phyloP scores from a whole-genome alignment of 2,888 invertebrate genomes.

The Dione juno region DNA sequence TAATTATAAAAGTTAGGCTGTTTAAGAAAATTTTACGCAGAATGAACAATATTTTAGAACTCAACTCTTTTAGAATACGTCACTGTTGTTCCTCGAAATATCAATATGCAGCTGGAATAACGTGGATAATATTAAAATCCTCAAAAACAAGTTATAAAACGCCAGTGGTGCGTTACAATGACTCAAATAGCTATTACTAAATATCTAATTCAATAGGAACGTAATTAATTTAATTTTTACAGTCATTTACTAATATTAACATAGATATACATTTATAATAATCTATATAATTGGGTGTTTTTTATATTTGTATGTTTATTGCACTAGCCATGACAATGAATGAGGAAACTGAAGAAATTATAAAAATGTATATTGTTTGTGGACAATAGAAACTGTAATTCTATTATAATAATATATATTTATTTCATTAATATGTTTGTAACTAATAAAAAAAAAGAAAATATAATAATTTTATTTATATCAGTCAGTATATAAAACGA shows the following conservation, averaged over 20 bases:
- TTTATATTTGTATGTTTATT: background rate
- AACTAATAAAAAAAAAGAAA: no score
- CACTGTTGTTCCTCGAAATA: background rate
- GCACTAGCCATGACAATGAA: background rate
- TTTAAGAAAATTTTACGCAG: background rate
- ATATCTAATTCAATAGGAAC: slow-evolving; percentile 3
- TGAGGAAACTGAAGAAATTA: slow-evolving; percentile 13
- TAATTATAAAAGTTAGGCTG: background rate
- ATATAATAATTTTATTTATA: no score
- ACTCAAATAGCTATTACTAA: slow-evolving; percentile 33
- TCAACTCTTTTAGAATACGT: background rate
- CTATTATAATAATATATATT: background rate
- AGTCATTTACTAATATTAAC: background rate
- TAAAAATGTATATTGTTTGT: background rate
- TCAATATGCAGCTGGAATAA: background rate
- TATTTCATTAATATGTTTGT: background rate
- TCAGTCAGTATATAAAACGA: no score
- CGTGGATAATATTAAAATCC: background rate
- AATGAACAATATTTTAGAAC: background rate
- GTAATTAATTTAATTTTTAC: background rate
- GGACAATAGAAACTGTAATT: background rate
- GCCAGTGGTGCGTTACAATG: slow-evolving; percentile 34
- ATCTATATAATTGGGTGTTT: background rate
- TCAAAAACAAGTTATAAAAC: slow-evolving; percentile 22
- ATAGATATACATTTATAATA: background rate